These are phyloP conservation scores for Telmatherina bonti DNA, from an alignment of 2,797 vertebrate species.

Conservation along the genomic window DNA sequence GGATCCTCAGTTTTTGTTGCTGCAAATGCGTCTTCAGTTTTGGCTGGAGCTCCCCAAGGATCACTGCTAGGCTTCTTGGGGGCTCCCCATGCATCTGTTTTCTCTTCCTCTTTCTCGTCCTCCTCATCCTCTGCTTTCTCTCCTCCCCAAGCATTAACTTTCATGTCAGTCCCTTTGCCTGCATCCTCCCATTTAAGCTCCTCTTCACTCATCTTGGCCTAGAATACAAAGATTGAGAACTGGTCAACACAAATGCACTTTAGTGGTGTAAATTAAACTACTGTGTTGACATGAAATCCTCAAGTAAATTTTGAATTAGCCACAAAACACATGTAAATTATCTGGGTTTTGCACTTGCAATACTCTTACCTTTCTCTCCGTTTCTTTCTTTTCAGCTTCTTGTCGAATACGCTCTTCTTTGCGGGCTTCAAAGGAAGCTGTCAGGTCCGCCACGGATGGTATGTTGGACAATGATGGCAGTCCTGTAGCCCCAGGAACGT, in stretches of 20 bases:
- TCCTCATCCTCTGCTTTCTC: constrained; percentile 22
- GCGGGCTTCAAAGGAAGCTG: constrained; percentile 78
- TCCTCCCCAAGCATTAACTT: constrained; percentile 50
- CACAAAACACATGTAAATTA: not conserved
- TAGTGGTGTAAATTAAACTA: not conserved
- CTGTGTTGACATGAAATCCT: not conserved
- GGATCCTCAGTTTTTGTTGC: constrained; percentile 18
- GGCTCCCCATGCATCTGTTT: constrained; percentile 55
- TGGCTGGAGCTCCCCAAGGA: constrained; percentile 63
- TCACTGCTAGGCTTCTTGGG: constrained; percentile 57
- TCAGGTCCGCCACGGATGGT: constrained; percentile 83
- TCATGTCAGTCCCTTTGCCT: constrained; percentile 18
- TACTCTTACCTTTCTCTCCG: constrained; percentile 78
- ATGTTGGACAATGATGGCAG: constrained; percentile 86
- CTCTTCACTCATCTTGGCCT: constrained; percentile 77
- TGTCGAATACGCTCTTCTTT: constrained; percentile 84
- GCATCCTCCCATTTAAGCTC: constrained; percentile 81
- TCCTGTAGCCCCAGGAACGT: constrained; percentile 77
- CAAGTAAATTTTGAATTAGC: not conserved
- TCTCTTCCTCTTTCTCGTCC: constrained; percentile 30
- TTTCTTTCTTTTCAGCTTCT: constrained; percentile 88
- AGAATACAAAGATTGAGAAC: constrained; percentile 2
- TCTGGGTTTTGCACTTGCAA: not conserved
- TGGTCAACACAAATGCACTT: constrained; percentile 2
- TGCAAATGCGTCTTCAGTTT: constrained; percentile 38